Evolutionary conservation across 92 coral and sea anemone genomes (phyloP), one percentile per base, ranked within the genome.

Genomic region (Palythoa caribaeorum): DNA sequence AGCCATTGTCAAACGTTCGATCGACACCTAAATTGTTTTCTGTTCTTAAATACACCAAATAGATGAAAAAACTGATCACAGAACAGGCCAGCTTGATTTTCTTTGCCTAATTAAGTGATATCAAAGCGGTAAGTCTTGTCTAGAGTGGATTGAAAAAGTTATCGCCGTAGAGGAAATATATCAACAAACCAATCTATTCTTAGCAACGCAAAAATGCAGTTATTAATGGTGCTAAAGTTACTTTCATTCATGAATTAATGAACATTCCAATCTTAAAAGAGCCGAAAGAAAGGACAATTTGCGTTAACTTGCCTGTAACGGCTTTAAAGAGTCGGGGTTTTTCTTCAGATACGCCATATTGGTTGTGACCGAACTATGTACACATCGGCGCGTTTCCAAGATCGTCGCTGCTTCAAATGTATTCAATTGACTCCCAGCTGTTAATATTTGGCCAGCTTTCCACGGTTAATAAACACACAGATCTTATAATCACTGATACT

Each of bases 311-410:
- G 99, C 99, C 99, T 97, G 99, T 12, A 97, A 72, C 3, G 96
- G 97, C 87, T 89, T 95, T 14, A 73, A 91, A 17, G 99, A 96
- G 7, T 97, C 99, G 9, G 99, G 99, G 84, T 97, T 97, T 88
- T 97, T 97, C 93, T 97, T 97, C 68, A 97, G 81, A 88, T 96
- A 92, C 95, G 99, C 99, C 99, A 97, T 97, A 84, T 95, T 95
- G 98, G 91, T 92, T 90, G 62, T 88, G 40, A 53, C 38, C 71
- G 52, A 28, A 70, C 50, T 63, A 39, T 77, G 53, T 76, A 91
- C 71, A 85, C 89, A 84, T 70, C 39, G 62, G 62, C 69, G 77
- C 78, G 91, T 91, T 77, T 36, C 91, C 77, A 88, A 55, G 91
- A 88, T 83, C 83, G 66, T 88, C 77, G 73, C 84, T 40, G 84